Percentiles rank a stretch among this genome's conserved stretches.
These are phyloP conservation scores for Melieria picta DNA, from an alignment of 2,888 invertebrate genomes.

Conservation along the genomic window DNA sequence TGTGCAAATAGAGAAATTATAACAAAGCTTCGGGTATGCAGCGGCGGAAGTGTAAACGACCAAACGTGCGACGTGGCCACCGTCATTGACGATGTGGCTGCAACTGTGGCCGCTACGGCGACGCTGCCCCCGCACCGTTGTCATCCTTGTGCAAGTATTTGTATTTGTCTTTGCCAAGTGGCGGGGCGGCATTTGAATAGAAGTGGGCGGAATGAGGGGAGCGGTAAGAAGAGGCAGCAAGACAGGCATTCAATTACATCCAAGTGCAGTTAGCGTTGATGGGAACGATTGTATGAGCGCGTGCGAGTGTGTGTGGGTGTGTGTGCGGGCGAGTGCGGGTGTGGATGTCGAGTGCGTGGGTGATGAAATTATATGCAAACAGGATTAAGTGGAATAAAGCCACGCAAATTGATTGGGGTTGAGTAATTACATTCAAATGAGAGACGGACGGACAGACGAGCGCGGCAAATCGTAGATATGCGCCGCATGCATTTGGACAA, in stretches of 20 bases:
- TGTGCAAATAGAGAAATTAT: constrained; percentile 61
- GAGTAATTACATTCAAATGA: constrained; percentile 35
- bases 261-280: constrained; percentile 25
- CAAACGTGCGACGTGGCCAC: not conserved
- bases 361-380: constrained; percentile 55
- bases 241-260: constrained; percentile 24
- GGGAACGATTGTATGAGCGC: constrained; percentile 10
- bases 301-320: not conserved
- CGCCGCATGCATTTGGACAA: no score
- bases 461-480: no score
- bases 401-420: constrained; percentile 55
- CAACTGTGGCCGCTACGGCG: no score
- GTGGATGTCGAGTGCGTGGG: constrained; percentile 13
- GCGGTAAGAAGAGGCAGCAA: not conserved
- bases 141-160: no score
- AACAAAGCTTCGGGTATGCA: constrained; percentile 49
- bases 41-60: constrained; percentile 30
- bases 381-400: constrained; percentile 57
- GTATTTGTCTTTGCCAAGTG: no score
- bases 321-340: not conserved
- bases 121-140: no score
- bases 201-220: not conserved
- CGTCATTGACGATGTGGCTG: not conserved
- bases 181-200: not conserved
- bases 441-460: not conserved